Base-by-base conservation (phyloP, 2,888 invertebrate species). In the Trichogramma evanescens region DNA sequence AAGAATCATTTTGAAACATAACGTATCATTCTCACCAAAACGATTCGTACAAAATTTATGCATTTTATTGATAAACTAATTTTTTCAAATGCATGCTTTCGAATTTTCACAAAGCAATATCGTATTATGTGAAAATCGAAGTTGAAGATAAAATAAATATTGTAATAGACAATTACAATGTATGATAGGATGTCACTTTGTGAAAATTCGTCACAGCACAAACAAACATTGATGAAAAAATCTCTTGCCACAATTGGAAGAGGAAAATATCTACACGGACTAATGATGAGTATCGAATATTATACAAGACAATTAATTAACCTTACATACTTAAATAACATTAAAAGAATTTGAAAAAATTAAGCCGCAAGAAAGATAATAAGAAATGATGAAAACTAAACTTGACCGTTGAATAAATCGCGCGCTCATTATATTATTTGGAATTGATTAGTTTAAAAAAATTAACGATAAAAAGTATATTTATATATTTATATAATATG, bases 351-450 rank as follows among this genome's bases (percentile, higher is more conserved):
- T 54, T 40, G 8, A 54, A 5, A 44, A 8, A 43, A 10, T 54
- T 8, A 61, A 58, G 61, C 50, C 51, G 13, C 26, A 26, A 60
- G 54, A 63, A 50, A 61, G 53, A 46, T 50, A 63, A 58, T 64
- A 38, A n/a, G 26, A 49, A 46, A 46, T 13, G 54, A 50, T 10
- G 49, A 61, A 56, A 48, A 41, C 44, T 55, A 58, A 59, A 63
- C 62, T 65, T 63, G 66, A 57, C 66, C 64, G 63, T 63, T 59
- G 57, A 60, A 64, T 60, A 61, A 59, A 13, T 13, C 13, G 61
- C 39, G 57, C 50, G 44, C 49, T 63, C 48, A 42, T 50, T 54
- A 26, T 26, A 26, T 26, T 55, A 13, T n/a, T 42, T 58, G 54
- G 38, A 56, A 55, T 57, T 43, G 48, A 46, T 62, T 62, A 49